These are phyloP conservation scores for Trogon melanurus DNA, from an alignment of 2,113 vertebrate species.

Conservation along the genomic window DNA sequence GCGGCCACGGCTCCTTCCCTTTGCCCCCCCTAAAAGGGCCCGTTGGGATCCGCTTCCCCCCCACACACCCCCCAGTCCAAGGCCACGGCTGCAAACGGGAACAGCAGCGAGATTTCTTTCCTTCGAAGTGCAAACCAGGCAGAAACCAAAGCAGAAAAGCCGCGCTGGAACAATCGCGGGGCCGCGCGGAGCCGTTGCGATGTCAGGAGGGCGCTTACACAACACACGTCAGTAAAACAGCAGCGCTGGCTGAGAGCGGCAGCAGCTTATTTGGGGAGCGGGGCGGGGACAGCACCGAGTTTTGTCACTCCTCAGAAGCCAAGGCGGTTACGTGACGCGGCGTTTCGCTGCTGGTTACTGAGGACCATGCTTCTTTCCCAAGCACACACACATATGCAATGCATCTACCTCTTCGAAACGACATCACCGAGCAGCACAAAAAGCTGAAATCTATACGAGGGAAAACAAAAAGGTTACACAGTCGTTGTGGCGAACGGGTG, in stretches of 20 bases:
- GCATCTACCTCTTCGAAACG: conserved; percentile 66
- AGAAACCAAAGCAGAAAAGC: not conserved
- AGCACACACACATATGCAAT: not conserved
- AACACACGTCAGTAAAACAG: not conserved
- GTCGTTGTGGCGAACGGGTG: rapidly evolving
- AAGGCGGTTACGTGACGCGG: not conserved
- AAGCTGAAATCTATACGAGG: conserved; percentile 66
- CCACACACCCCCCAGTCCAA: not conserved
- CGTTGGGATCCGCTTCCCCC: not conserved
- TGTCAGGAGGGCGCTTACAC: not conserved
- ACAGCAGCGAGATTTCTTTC: not conserved
- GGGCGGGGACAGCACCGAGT: not conserved
- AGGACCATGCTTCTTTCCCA: conserved; percentile 23
- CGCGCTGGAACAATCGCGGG: not conserved
- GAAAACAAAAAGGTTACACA: conserved; percentile 47
- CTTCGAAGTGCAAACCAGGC: not conserved
- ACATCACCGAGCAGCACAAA: conserved; percentile 68
- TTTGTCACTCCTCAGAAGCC: not conserved
- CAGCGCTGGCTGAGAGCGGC: not conserved
- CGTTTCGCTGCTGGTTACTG: conserved; percentile 4
- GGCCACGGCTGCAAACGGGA: not conserved
- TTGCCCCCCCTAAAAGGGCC: not conserved
- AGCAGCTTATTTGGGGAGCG: not conserved
- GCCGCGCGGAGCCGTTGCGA: not conserved
- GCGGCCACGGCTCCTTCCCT: rapidly evolving